Base-by-base conservation (phyloP, 2,113 vertebrate genomes). In the Lanius ludovicianus region DNA sequence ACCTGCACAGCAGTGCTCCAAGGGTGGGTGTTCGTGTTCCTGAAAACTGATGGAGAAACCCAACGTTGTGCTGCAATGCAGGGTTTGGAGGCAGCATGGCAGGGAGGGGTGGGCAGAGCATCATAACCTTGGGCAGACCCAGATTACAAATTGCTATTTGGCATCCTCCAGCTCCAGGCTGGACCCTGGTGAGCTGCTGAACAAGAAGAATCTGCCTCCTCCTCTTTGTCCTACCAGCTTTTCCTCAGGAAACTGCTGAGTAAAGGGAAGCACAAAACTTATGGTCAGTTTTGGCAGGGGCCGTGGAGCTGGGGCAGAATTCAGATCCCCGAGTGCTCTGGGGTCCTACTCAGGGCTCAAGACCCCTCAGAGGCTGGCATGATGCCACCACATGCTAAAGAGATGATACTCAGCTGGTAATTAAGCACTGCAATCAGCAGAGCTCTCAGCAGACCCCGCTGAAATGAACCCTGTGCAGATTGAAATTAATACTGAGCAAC, bases 31-130 rank as follows among this genome's bases (percentile, higher is more conserved):
- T 47, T 83, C 1, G 5, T 44, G 68, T 2, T 21, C 76, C 80
- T 95, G 93, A 79, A 86, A 69, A 44, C 63, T 25, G 87, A 62
- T 42, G 10, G 79, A 67, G 93, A 71, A 93, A 74, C 92, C 78
- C 91, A 84, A 92, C 62, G 1, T 31, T 4, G 41, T 95, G 95
- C 95, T 96, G 95, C 95, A 96, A 93, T 97, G 95, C 96, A 96
- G 94, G 74, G 87, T 35, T 91, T 57, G 59, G 82, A 93, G 47
- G 87, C 79, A 78, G 84, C 44, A 5, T 50, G 67, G 81, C 57
- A 52, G 74, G 35, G 85, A 85, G 55, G 39, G 67, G 78, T 91
- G 81, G 84, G 88, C 46, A 63, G 50, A 90, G 84, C 90, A 46
- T n/a, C 27, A 0, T 80, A 87, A 94, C 95, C 92, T 93, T 93